These are phyloP conservation scores for Pseudolaguvia tuberculata DNA, from an alignment of 2,113 vertebrate genomes.

Conservation along the genomic window DNA sequence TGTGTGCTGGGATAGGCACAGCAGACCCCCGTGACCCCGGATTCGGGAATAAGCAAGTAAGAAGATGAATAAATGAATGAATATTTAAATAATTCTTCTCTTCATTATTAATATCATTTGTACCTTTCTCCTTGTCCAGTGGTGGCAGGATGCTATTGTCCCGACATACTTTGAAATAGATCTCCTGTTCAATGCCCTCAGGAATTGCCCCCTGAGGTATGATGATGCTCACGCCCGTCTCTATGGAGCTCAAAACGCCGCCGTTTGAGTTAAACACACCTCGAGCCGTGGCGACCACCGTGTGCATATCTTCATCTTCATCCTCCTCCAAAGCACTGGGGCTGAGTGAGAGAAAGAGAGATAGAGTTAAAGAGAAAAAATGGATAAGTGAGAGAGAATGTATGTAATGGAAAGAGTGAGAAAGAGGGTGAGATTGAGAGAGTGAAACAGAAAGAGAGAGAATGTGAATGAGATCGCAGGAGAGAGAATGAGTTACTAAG, in stretches of 20 bases:
- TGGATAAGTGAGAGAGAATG: too few species aligned
- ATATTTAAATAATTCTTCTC: too few species aligned
- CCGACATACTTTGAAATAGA: constrained; percentile 98
- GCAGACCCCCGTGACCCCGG: too few species aligned
- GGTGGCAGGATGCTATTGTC: constrained; percentile 98
- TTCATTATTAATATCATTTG: constrained; percentile 16
- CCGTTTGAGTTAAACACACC: constrained; percentile 93
- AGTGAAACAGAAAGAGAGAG: neutral
- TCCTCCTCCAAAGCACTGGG: constrained; percentile 92
- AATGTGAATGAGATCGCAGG: neutral
- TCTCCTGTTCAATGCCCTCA: constrained; percentile 93
- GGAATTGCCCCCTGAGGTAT: constrained; percentile 97
- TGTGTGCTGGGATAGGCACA: too few species aligned
- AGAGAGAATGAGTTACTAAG: neutral
- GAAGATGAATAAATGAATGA: too few species aligned
- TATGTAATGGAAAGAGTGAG: too few species aligned
- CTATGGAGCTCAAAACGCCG: constrained; percentile 94
- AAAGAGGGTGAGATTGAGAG: neutral
- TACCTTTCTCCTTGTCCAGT: constrained; percentile 98
- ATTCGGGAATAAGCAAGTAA: too few species aligned
- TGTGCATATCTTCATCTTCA: constrained; percentile 93
- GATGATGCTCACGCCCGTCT: constrained; percentile 97
- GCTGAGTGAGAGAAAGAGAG: constrained; percentile 56
- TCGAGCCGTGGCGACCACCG: constrained; percentile 92
- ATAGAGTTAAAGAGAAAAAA: neutral